Base-by-base conservation (phyloP, 2,113 vertebrate genomes). In the Panthera tigris region DNA sequence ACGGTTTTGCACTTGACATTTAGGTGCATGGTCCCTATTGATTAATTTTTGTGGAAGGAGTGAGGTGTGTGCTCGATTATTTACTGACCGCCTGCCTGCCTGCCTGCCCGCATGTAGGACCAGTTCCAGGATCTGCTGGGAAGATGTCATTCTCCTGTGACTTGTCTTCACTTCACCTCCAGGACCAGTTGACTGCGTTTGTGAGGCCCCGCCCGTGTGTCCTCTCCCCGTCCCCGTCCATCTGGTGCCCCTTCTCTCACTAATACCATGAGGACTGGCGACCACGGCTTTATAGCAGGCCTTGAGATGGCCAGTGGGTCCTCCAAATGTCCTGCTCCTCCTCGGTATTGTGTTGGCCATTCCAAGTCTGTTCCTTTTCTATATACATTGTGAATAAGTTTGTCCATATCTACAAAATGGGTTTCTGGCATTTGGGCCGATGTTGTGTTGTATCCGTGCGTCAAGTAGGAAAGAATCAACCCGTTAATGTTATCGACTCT, bases 341-440 rank as follows among this genome's bases (percentile, higher is more conserved):
- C 41, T 11, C 29, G 1, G 9, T 1, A 6, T 1, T 7, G 39
- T 7, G 31, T 0, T 25, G 6, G 39, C 39, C 0, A 0, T 27
- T n/a, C 8, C 55, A 1, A 9, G 21, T 7, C 52, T 45, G 18
- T 16, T 7, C 3, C 55, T 63, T 45, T 33, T 45, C 71, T 1
- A 27, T 0, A 33, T 11, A 18, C 23, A n/a, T 9, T n/a, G 25
- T 48, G 55, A 55, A 8, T 48, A 19, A n/a, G 73, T 36, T 8
- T 18, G 31, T 12, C 31, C 27, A 3, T 48, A 12, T 21, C 50
- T 31, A 15, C 2, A 9, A 19, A 50, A 48, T 7, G 2, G 33
- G 21, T 11, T 36, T 27, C 73, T 13, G 39, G 31, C 21, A 13
- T 13, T n/a, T n/a, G 3, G 39, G 39, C 16, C 12, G 19, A 48